Base-by-base conservation (phyloP, 2,888 invertebrate species). In the Ectemnius continuus region DNA sequence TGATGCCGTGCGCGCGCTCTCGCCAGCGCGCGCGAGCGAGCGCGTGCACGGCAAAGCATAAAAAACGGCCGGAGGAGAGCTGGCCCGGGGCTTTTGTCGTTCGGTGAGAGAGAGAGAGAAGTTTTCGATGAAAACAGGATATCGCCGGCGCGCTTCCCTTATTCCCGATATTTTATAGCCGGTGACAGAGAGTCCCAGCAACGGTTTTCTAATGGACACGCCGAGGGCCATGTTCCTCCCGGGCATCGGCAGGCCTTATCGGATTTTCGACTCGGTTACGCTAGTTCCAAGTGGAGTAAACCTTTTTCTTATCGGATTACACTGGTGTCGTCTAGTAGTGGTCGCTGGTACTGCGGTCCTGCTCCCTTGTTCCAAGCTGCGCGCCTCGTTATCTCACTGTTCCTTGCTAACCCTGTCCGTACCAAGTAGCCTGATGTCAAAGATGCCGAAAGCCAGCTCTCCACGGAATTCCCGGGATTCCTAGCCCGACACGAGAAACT, bases 391-490 rank as follows among this genome's bases (percentile, higher is more conserved):
- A 81, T 81, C 76, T 61, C 61, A 64, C 58, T 63, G 61, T 48
- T 57, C 45, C 52, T 28, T 18, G 67, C 66, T 69, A 28, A 47
- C 62, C 52, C 52, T 72, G 72, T 73, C 72, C 56, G 57, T 48
- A 14, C 60, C 57, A 20, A 45, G n/a, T 67, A 64, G 74, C 67
- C 62, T 11, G 62, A 73, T 82, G 76, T 75, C 76, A 60, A 66
- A 60, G 65, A 61, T 60, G 59, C 60, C 69, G 60, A 46, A n/a
- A 71, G 65, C 57, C 52, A 20, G 52, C 47, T 45, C 59, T 52
- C 16, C 36, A n/a, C 2, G 66, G 70, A 78, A 76, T 80, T 75
- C 75, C 36, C 14, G 13, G 71, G 65, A 78, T 82, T 68, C 71
- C 60, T 62, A 3, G 36, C 2, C 36, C 16, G 45, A 48, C 70